Conservation (phyloP, 2,797 vertebrate genomes). For the Pangasius krempfi region DNA sequence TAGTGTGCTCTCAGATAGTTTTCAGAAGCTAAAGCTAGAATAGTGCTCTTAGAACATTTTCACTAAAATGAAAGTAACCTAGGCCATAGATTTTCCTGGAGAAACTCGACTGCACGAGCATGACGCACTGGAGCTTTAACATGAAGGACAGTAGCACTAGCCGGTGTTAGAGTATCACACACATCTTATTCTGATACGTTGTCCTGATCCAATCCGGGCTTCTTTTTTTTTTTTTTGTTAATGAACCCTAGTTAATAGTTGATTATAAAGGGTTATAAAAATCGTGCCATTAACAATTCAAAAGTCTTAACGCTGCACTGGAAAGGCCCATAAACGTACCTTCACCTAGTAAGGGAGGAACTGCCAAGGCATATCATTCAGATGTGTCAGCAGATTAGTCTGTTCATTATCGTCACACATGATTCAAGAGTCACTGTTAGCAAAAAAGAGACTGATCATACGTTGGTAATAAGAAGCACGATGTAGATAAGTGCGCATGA, state of each 20-base stretch:
- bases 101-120: background rate
- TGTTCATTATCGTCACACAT: conserved; percentile 40
- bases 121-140: conserved; percentile 15
- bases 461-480: conserved; percentile 24
- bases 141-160: background rate
- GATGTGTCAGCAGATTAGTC: conserved; percentile 44
- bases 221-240: background rate
- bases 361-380: conserved; percentile 49
- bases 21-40: conserved; percentile 12
- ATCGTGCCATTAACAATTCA: background rate
- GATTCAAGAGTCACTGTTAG: conserved; percentile 22
- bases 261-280: background rate
- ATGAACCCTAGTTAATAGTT: background rate
- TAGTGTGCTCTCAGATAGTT: conserved; percentile 20
- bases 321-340: conserved; percentile 42
- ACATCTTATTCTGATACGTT: background rate
- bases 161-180: background rate
- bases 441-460: background rate
- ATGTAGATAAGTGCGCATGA: conserved; percentile 36
- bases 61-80: conserved; percentile 43
- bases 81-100: conserved; percentile 9
- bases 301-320: conserved; percentile 5
- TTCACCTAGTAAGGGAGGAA: conserved; percentile 40
- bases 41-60: background rate
- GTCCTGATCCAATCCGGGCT: background rate